Evolutionary conservation across 1,140 invertebrate species (phyloP).

Genomic region (Drosophila nasuta): DNA sequence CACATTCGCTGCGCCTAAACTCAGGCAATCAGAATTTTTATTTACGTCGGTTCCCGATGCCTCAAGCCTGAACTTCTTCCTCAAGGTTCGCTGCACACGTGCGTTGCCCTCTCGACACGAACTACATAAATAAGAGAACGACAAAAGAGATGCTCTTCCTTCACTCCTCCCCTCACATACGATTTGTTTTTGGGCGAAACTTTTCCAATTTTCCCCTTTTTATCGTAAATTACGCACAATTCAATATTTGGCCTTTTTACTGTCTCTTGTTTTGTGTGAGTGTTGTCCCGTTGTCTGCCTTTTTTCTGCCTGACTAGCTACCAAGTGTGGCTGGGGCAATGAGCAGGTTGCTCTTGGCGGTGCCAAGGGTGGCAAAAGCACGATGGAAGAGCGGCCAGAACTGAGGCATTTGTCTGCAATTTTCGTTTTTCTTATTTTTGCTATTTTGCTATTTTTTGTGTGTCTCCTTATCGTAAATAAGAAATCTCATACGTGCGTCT

Average conservation of each 20-base stretch:
- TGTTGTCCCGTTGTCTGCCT: conserved; percentile 65
- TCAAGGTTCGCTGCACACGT: conserved; percentile 49
- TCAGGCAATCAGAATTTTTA: conserved; percentile 81
- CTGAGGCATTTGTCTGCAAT: conserved; percentile 37
- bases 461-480: conserved; percentile 83
- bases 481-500: conserved; percentile 82
- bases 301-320: conserved; percentile 77
- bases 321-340: conserved; percentile 33
- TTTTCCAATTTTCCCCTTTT: conserved; percentile 85
- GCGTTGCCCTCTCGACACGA: conserved; percentile 61
- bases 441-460: conserved; percentile 76
- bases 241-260: conserved; percentile 83
- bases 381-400: not conserved
- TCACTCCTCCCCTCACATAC: conserved; percentile 20
- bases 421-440: conserved; percentile 59
- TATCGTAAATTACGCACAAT: conserved; percentile 84
- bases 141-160: conserved; percentile 44
- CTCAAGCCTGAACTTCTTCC: conserved; percentile 2
- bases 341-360: not conserved
- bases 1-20: conserved; percentile 34
- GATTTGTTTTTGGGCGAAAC: conserved; percentile 54
- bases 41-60: conserved; percentile 50
- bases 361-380: not conserved
- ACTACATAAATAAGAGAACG: conserved; percentile 77
- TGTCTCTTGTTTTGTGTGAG: conserved; percentile 54